Evolutionary conservation across 1,140 invertebrate genomes (phyloP).

Genomic region (Phthorimaea operculella): DNA sequence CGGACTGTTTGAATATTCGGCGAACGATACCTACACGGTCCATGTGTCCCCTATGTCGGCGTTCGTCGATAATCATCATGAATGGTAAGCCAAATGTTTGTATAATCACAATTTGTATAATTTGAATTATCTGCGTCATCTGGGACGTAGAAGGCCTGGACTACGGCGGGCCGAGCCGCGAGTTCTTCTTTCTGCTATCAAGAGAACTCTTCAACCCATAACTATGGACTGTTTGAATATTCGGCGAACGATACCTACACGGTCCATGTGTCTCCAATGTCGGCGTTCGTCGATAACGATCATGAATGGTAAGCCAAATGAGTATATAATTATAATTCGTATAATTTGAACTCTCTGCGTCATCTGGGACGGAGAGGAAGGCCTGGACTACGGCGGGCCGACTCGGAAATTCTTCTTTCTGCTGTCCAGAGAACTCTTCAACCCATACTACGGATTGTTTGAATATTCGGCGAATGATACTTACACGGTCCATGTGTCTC

Average conservation of each 20-base stretch:
- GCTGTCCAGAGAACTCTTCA: conserved; percentile 94
- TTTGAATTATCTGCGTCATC: conserved; percentile 91
- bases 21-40: conserved; percentile 97
- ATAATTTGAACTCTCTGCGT: no score
- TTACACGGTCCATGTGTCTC: conserved; percentile 97
- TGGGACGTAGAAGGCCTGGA: conserved; percentile 97
- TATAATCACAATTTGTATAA: no score
- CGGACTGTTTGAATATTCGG: conserved; percentile 97
- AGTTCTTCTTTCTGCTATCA: conserved; percentile 97
- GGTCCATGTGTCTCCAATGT: conserved; percentile 97
- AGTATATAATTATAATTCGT: no score
- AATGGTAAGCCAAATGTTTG: conserved; percentile 80
- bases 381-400: conserved; percentile 96
- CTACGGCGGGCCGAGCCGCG: conserved; percentile 95
- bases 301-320: conserved; percentile 95
- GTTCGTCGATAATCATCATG: conserved; percentile 97
- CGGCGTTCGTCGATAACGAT: conserved; percentile 97
- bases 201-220: conserved; percentile 97
- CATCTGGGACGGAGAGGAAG: conserved; percentile 96
- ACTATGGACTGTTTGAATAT: conserved; percentile 98
- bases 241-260: conserved; percentile 98
- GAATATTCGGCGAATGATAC: conserved; percentile 98
- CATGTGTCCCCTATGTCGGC: conserved; percentile 98
- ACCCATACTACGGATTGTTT: conserved; percentile 98
- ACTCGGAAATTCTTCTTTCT: conserved; percentile 98